Evolutionary conservation across 1,140 invertebrate genomes (phyloP).

Genomic region (Oedothorax gibbosus): DNA sequence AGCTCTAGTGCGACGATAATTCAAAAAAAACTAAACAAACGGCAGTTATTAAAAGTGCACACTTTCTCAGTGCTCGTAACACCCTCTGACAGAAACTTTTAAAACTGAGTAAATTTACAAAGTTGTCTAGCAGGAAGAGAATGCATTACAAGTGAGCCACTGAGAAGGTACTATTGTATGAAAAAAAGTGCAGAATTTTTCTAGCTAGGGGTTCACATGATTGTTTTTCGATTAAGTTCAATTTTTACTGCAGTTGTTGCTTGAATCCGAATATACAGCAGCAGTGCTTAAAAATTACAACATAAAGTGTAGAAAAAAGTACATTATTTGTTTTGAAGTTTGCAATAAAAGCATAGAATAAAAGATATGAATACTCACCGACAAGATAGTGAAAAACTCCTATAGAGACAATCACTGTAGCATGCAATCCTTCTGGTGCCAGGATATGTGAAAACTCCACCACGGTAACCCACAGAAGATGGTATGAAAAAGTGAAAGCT

Average conservation of each 20-base stretch:
- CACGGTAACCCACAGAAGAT: constrained; percentile 33
- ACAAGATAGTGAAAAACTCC: constrained; percentile 23
- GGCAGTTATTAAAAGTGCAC: no score
- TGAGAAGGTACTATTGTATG: no score
- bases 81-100: no score
- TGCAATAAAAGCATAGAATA: not conserved
- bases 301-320: not conserved
- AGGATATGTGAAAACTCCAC: not conserved
- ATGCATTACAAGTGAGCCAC: no score
- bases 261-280: not conserved
- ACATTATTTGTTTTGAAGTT: not conserved
- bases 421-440: constrained; percentile 5
- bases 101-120: no score
- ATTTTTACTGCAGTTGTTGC: not conserved
- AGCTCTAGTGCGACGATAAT: no score
- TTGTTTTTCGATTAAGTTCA: not conserved
- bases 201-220: not conserved
- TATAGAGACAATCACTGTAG: constrained; percentile 10
- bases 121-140: no score
- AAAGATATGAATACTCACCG: constrained; percentile 13
- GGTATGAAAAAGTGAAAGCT: constrained; percentile 1
- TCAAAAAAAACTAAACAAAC: no score
- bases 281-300: not conserved
- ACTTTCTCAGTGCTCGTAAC: no score
- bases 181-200: no score